phyloP scores from a whole-genome alignment of 2,888 invertebrate species.

The Tanytarsus gracilentus region DNA sequence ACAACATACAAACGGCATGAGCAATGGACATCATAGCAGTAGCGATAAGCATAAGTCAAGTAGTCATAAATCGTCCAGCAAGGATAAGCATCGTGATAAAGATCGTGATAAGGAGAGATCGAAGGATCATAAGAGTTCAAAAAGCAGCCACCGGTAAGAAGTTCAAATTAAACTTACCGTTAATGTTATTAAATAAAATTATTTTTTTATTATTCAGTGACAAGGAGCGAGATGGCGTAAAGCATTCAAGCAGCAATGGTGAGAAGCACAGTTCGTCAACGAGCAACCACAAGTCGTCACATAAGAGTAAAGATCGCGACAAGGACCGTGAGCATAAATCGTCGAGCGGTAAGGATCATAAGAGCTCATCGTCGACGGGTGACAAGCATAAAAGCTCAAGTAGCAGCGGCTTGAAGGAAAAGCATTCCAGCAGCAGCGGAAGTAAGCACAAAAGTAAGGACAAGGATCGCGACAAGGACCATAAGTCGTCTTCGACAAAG shows the following conservation, averaged over 20 bases:
- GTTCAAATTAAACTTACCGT: slow-evolving; percentile 34
- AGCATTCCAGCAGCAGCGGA: slow-evolving; percentile 43
- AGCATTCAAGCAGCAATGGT: slow-evolving; percentile 33
- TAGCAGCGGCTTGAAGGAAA: slow-evolving; percentile 42
- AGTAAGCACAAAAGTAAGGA: slow-evolving; percentile 39
- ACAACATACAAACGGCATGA: slow-evolving; percentile 67
- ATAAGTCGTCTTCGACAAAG: slow-evolving; percentile 34
- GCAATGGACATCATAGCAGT: slow-evolving; percentile 61
- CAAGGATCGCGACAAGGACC: not conserved
- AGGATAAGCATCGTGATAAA: slow-evolving; percentile 44
- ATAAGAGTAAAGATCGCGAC: slow-evolving; percentile 36
- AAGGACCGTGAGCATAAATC: slow-evolving; percentile 38
- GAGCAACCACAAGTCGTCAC: slow-evolving; percentile 46
- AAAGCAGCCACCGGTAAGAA: slow-evolving; percentile 38
- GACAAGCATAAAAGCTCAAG: slow-evolving; percentile 41
- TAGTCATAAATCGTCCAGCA: slow-evolving; percentile 58
- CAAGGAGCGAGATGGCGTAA: slow-evolving; percentile 45
- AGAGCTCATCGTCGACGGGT: slow-evolving; percentile 41
- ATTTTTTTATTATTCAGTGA: slow-evolving; percentile 35
- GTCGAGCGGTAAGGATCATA: slow-evolving; percentile 39
- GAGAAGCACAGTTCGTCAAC: slow-evolving; percentile 47
- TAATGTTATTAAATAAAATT: slow-evolving; percentile 31
- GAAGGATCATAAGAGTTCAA: slow-evolving; percentile 46
- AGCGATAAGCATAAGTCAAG: slow-evolving; percentile 46
- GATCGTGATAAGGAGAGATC: slow-evolving; percentile 44